Percentiles rank a stretch among this genome's conserved stretches.
phyloP scores from a whole-genome alignment of 2,113 vertebrate species.

The Toxotes jaculatrix region DNA sequence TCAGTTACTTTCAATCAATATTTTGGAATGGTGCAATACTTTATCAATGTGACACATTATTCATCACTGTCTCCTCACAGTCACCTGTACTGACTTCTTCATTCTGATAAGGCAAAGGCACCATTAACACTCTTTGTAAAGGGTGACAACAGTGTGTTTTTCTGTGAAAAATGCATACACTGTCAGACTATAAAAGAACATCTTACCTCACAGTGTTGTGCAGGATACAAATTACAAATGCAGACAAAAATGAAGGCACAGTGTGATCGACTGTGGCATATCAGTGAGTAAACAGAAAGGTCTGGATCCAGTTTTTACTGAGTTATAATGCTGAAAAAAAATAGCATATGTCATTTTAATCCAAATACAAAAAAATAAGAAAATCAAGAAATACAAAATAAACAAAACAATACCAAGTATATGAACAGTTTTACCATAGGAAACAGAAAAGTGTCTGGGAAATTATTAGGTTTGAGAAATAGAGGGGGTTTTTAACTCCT shows the following conservation, averaged over 20 bases:
- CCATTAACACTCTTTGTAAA: conserved; percentile 6
- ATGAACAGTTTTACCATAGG: background rate
- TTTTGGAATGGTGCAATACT: background rate
- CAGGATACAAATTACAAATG: conserved; percentile 4
- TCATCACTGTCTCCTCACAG: background rate
- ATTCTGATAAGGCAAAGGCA: conserved; percentile 2
- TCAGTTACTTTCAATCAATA: conserved; percentile 5
- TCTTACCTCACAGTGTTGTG: background rate
- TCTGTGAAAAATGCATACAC: background rate
- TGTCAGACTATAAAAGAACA: conserved; percentile 1
- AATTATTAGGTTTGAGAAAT: too few species aligned
- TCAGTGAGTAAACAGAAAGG: background rate
- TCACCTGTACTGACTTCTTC: background rate
- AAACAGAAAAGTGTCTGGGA: too few species aligned
- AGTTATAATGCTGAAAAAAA: background rate
- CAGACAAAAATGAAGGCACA: background rate
- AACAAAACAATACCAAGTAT: background rate
- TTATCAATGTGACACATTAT: background rate
- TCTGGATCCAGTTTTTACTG: background rate
- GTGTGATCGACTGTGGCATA: background rate
- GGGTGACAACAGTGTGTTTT: background rate
- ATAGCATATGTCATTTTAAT: background rate
- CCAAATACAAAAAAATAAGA: background rate
- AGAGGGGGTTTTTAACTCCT: too few species aligned
- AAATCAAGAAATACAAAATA: background rate